phyloP scores from a whole-genome alignment of 1,140 invertebrate species.

The Harlomillsia oculata region DNA sequence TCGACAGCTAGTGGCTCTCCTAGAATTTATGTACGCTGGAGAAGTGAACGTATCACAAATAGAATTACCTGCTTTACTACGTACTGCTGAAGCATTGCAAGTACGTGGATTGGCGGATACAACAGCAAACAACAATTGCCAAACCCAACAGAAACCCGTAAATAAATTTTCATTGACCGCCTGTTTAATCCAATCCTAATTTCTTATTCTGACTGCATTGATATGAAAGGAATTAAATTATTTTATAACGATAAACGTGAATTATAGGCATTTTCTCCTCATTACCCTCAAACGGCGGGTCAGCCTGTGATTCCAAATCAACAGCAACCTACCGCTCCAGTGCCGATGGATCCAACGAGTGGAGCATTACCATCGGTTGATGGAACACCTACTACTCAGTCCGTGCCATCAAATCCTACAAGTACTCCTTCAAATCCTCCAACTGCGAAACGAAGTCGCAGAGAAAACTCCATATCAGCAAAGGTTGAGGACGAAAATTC shows the following conservation, averaged over 20 bases:
- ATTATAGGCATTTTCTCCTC: slow-evolving; percentile 12
- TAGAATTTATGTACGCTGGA: slow-evolving; percentile 79
- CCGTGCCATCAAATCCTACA: neutral
- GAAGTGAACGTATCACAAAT: slow-evolving; percentile 85
- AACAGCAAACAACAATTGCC: slow-evolving; percentile 27
- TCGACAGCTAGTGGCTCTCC: slow-evolving; percentile 65
- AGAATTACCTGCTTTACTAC: slow-evolving; percentile 71
- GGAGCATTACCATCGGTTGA: neutral
- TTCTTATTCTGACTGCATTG: too few relatives aligned
- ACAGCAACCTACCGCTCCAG: neutral
- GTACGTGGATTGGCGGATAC: slow-evolving; percentile 72
- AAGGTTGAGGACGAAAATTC: slow-evolving; percentile 24
- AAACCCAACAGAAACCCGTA: slow-evolving; percentile 16
- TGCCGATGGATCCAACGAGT: neutral
- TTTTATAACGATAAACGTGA: neutral
- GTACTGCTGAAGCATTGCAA: slow-evolving; percentile 76
- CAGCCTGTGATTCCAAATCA: slow-evolving; percentile 3
- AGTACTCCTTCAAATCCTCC: neutral
- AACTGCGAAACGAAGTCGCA: slow-evolving; percentile 7
- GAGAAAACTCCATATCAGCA: too few relatives aligned
- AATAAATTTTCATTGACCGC: too few relatives aligned
- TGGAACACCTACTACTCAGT: neutral
- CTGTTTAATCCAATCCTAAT: too few relatives aligned
- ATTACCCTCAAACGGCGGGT: neutral
- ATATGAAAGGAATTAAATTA: too few relatives aligned